Percentiles rank a stretch among this genome's conserved stretches.
Evolutionary conservation across 2,797 vertebrate genomes (phyloP).

Genomic region (Sebastes kiyomatsui): DNA sequence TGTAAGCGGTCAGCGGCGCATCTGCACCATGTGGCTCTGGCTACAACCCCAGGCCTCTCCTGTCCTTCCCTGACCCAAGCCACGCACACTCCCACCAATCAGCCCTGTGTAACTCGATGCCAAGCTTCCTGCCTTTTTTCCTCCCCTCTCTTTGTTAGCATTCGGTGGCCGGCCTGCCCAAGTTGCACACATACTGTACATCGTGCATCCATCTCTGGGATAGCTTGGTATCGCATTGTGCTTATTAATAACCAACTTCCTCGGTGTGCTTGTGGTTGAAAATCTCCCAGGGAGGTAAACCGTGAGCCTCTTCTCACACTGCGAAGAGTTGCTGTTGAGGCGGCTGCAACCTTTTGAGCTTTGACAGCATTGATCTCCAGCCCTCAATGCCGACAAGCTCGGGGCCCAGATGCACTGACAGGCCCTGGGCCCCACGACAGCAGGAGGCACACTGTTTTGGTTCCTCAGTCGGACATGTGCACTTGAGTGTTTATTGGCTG

Average conservation of each 20-base stretch:
- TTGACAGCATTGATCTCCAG: constrained; percentile 30
- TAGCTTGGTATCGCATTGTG: neutral
- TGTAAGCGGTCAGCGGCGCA: constrained; percentile 32
- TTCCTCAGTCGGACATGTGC: constrained; percentile 8
- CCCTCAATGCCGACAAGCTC: neutral
- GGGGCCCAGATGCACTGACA: constrained; percentile 11
- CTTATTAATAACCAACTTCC: constrained; percentile 1
- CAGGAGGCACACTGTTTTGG: constrained; percentile 33
- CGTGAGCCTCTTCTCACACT: neutral
- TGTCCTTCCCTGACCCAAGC: constrained; percentile 71
- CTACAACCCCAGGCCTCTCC: constrained; percentile 40
- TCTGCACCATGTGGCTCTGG: constrained; percentile 49
- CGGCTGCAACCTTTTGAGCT: constrained; percentile 24
- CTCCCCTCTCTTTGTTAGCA: constrained; percentile 33
- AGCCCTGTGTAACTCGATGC: constrained; percentile 65
- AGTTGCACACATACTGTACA: constrained; percentile 17
- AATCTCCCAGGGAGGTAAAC: neutral
- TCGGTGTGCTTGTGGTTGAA: neutral
- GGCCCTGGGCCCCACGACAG: neutral
- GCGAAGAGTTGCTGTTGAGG: neutral
- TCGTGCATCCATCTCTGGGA: constrained; percentile 6
- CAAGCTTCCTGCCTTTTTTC: constrained; percentile 59
- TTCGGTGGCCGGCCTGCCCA: constrained; percentile 13
- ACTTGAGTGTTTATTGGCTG: constrained; percentile 19
- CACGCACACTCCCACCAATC: constrained; percentile 47